Evolutionary conservation across 2,797 vertebrate genomes (phyloP), one percentile per base, ranked within the genome.

Genomic region (Parotocinclus haroldoi): DNA sequence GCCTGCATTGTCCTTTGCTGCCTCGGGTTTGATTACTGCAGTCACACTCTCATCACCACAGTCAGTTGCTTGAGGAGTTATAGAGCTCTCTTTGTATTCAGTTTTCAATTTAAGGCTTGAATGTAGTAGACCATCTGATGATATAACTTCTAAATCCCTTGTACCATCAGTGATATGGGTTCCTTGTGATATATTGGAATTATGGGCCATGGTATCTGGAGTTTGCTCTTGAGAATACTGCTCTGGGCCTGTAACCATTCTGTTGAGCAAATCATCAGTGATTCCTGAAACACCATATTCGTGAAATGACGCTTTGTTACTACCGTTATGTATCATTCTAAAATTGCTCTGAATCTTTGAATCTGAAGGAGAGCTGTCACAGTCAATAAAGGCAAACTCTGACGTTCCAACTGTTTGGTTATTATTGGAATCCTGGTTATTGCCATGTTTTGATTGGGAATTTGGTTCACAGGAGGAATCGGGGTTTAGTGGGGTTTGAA

Each of bases 381-480:
- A 89, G 71, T 91, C 89, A 50, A 89, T 89, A 44, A 89, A 89
- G 70, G 76, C 63, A 75, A 89, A 89, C 69, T 90, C 83, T 0
- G 78, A 81, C 59, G 82, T 76, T 57, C 80, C 83, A 59, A 81
- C 81, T 49, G 84, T 72, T 66, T 89, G 89, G 77, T 86, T 87
- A 76, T 86, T 88, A 80, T 88, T 88, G 19, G 84, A 72, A 79
- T 89, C 91, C 67, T 76, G 83, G 36, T 77, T 39, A 10, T 74
- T 54, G 3, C 69, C 3, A 73, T 54, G 12, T 19, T 65, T 19
- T 63, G 37, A 9, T 19, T 55, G 8, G 62, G 42, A 7, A 13
- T 73, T 70, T 16, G 36, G 51, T 13, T 72, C 69, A 13, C n/a
- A 55, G 44, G 56, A 66, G 3, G 55, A 60, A 19, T 71, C 74